Percentiles rank a stretch among this genome's conserved stretches.
Conservation (phyloP, 2,113 vertebrate genomes). For the Seriola dumerili region DNA sequence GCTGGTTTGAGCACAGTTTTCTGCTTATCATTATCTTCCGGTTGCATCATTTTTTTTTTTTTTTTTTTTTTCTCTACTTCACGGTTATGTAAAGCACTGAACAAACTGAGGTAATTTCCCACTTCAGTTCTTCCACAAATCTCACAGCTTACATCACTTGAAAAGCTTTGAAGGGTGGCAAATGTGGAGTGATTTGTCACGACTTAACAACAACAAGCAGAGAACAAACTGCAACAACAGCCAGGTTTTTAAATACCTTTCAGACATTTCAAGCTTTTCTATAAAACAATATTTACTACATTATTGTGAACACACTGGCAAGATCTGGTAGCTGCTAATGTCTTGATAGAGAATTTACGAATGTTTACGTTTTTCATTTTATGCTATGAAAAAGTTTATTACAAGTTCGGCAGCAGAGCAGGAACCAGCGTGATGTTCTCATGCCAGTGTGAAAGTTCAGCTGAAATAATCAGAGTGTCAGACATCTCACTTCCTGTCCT, state of each 20-base stretch:
- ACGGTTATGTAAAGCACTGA: background rate
- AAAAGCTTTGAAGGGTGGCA: constrained; percentile 5
- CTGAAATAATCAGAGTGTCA: too few species aligned
- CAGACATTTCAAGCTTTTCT: background rate
- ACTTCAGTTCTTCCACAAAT: constrained; percentile 19
- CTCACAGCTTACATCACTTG: constrained; percentile 7
- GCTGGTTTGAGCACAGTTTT: constrained; percentile 38
- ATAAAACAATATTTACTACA: background rate
- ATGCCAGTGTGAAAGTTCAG: too few species aligned
- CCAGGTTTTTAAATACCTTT: background rate
- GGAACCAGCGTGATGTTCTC: too few species aligned
- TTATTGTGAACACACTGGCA: background rate
- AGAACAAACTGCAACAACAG: background rate
- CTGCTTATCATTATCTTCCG: constrained; percentile 28
- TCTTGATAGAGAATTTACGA: background rate
- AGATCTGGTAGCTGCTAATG: background rate
- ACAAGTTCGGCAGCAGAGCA: too few species aligned
- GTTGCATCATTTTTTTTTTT: constrained; percentile 7
- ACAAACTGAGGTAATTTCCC: constrained; percentile 49
- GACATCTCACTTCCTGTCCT: too few species aligned
- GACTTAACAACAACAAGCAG: background rate
- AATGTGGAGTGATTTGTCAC: constrained; percentile 29
- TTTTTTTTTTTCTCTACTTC: background rate
- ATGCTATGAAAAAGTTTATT: too few species aligned
- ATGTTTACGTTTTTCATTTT: background rate